Conservation (phyloP, 2,113 vertebrate genomes). For the Microcebus tavaratra region DNA sequence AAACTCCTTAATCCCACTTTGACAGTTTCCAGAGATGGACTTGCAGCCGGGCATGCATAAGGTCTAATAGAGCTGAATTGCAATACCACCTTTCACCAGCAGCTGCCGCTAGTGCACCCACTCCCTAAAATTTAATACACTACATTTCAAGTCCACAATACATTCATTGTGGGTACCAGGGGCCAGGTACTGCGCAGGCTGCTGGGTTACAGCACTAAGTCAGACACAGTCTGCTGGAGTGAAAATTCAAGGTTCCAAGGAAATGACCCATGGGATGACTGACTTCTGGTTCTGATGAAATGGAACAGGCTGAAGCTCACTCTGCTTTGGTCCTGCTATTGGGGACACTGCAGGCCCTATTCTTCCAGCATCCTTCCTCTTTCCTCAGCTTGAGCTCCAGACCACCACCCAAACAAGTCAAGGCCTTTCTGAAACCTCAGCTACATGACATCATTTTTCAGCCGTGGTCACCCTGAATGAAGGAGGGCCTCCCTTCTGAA, state of each 20-base stretch:
- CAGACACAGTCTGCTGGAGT: neutral
- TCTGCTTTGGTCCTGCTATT: neutral
- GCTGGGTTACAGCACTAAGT: neutral
- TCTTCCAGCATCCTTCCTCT: neutral
- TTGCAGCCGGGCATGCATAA: neutral
- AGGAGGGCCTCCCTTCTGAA: too few relatives aligned
- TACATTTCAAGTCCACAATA: neutral
- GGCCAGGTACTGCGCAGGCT: neutral
- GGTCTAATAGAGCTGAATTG: neutral
- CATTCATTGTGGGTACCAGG: neutral
- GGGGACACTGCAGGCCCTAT: neutral
- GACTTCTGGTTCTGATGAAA: neutral
- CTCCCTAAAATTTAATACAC: neutral
- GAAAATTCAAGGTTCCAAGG: neutral
- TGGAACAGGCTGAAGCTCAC: neutral
- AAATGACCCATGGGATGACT: neutral
- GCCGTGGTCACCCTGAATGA: neutral
- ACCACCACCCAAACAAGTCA: neutral
- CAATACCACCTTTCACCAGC: neutral
- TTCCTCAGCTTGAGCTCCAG: neutral
- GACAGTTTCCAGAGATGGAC: neutral
- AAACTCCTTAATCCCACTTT: neutral
- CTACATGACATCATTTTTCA: neutral
- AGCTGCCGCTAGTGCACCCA: neutral
- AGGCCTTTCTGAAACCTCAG: neutral